Evolutionary conservation across 2,797 vertebrate genomes (phyloP).

Genomic region (Fringilla coelebs): DNA sequence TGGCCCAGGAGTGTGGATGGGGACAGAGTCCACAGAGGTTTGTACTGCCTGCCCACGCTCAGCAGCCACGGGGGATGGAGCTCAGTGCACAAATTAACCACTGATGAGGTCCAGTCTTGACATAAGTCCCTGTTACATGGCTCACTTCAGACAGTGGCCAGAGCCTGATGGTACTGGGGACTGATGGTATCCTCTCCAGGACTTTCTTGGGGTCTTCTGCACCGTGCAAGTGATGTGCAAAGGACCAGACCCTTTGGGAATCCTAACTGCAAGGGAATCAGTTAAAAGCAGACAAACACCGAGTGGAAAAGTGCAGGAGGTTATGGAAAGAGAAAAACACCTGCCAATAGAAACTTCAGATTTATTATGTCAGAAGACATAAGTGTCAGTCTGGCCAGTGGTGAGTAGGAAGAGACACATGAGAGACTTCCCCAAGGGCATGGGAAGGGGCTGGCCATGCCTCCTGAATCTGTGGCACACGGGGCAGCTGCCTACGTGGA

Average conservation of each 20-base stretch:
- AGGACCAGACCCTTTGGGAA: background rate
- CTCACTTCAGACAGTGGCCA: accelerated
- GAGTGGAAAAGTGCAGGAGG: background rate
- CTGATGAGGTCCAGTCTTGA: accelerated
- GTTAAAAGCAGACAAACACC: background rate
- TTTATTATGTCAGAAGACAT: background rate
- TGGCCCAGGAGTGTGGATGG: accelerated
- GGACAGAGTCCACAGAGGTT: background rate
- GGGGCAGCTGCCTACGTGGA: accelerated
- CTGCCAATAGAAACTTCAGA: background rate
- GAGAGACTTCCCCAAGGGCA: accelerated
- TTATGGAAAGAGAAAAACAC: background rate
- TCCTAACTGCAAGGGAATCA: background rate
- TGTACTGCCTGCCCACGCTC: background rate
- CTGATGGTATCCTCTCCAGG: background rate
- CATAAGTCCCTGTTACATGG: accelerated
- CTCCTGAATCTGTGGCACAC: accelerated
- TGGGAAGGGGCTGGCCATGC: too few species aligned
- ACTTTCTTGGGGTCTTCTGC: background rate
- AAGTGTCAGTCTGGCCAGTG: background rate
- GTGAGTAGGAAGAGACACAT: background rate
- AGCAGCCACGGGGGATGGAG: background rate
- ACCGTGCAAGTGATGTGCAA: background rate
- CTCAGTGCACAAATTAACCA: background rate
- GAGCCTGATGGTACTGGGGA: background rate